Percentiles rank a stretch among this genome's conserved stretches.
Conservation (phyloP, 92 coral and sea anemone genomes). For the Pocillopora meandrina region DNA sequence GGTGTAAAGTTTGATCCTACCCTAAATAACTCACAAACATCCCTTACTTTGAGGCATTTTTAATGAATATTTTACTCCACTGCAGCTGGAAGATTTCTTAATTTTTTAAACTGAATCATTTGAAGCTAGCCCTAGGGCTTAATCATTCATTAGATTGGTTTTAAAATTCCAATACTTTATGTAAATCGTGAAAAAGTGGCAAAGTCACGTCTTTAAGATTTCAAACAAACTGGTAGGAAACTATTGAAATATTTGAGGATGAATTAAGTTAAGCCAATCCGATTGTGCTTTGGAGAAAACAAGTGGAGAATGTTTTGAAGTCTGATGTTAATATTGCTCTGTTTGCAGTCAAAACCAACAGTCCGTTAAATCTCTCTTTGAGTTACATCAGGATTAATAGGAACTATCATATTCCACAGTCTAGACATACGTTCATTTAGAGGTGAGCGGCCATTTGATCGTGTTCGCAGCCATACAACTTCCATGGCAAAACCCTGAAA, state of each 20-base stretch:
- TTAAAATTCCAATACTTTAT: conserved; percentile 34
- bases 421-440: neutral
- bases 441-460: neutral
- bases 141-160: conserved; percentile 6
- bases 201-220: neutral
- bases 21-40: neutral
- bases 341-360: neutral
- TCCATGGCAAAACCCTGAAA: neutral
- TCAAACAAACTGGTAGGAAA: neutral
- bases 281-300: neutral
- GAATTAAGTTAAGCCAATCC: neutral
- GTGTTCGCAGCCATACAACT: neutral
- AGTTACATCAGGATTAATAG: conserved; percentile 7
- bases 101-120: neutral
- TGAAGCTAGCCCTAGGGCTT: conserved; percentile 9
- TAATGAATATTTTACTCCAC: neutral
- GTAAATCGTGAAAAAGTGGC: conserved; percentile 1
- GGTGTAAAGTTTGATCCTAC: neutral
- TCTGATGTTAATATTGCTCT: neutral
- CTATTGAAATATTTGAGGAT: neutral
- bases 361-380: neutral
- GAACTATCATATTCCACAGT: neutral
- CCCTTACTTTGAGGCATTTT: neutral
- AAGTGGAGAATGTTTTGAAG: neutral
- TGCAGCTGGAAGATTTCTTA: neutral